Percentiles rank a stretch among this genome's conserved stretches.
Conservation (phyloP, 2,797 vertebrate species). For the Peromyscus aztecus region DNA sequence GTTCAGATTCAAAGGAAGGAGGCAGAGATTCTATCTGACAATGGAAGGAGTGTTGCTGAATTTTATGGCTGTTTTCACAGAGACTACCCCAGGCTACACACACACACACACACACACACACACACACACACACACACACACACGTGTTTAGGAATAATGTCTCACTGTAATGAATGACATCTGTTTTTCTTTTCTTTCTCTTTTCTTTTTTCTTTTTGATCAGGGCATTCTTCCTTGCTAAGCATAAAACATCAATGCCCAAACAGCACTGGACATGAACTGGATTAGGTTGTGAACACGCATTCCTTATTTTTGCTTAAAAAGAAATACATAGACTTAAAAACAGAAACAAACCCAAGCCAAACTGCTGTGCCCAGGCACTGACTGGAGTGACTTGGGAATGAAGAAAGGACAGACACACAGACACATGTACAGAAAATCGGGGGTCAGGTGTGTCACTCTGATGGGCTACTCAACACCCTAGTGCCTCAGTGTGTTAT, state of each 20-base stretch:
- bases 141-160: constrained; percentile 35
- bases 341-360: not conserved
- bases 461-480: not conserved
- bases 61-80: not conserved
- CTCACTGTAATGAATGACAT: constrained; percentile 51
- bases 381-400: not conserved
- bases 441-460: not conserved
- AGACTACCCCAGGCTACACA: not conserved
- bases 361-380: not conserved
- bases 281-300: constrained; percentile 48
- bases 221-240: not conserved
- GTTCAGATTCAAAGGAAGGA: not conserved
- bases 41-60: not conserved
- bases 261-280: constrained; percentile 35
- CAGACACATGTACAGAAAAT: not conserved
- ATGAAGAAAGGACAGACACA: not conserved
- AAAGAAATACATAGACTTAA: constrained; percentile 51
- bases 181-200: not conserved
- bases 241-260: constrained; percentile 44
- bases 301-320: constrained; percentile 39
- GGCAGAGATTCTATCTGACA: not conserved
- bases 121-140: not conserved
- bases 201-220: not conserved
- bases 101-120: too few relatives aligned
- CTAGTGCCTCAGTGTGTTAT: not conserved